Evolutionary conservation across 2,797 vertebrate species (phyloP).

Genomic region (Hemibagrus guttatus): DNA sequence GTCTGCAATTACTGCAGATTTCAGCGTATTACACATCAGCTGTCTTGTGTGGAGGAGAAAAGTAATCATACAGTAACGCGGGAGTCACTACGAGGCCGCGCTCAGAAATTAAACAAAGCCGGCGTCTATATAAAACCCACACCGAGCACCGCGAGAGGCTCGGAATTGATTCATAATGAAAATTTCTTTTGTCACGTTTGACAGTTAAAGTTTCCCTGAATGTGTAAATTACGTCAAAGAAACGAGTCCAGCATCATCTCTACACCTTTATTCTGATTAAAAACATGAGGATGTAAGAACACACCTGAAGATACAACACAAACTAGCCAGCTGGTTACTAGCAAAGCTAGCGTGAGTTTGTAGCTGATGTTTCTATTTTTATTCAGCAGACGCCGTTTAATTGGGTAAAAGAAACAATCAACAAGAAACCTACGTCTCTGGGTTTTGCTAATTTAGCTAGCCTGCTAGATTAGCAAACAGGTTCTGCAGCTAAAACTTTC

Average conservation of each 20-base stretch:
- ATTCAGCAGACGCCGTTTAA: neutral
- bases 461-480: neutral
- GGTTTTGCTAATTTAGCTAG: neutral
- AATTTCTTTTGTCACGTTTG: neutral
- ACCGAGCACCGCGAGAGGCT: neutral
- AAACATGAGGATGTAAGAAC: neutral
- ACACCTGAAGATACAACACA: neutral
- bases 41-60: slow-evolving; percentile 15
- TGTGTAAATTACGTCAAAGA: neutral
- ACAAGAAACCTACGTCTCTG: neutral
- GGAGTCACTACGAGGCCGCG: neutral
- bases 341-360: neutral
- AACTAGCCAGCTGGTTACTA: neutral
- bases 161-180: too few species aligned
- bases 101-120: neutral
- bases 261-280: neutral
- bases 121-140: neutral
- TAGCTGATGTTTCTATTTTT: neutral
- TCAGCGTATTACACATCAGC: slow-evolving; percentile 17
- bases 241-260: neutral
- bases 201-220: neutral
- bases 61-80: neutral
- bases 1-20: slow-evolving; percentile 32
- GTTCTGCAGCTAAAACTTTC: neutral
- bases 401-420: neutral